Conservation (phyloP, 2,888 invertebrate species). For the Blastobasis lacticolella region DNA sequence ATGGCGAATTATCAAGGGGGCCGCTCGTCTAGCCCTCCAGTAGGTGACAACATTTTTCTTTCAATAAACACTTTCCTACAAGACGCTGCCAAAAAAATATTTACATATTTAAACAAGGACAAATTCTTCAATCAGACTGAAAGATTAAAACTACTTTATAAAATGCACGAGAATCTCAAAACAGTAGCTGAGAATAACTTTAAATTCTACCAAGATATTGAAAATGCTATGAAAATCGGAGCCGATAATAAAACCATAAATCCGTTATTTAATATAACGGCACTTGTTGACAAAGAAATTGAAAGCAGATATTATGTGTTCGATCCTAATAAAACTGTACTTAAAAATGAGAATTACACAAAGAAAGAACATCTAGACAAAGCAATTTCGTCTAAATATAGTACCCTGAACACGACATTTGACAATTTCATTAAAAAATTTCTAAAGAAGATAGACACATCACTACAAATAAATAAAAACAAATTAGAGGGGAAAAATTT, state of each 20-base stretch:
- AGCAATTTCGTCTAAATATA: no score
- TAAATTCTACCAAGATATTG: constrained; percentile 17
- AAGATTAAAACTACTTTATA: constrained; percentile 20
- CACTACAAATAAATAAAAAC: no score
- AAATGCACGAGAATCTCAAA: constrained; percentile 26
- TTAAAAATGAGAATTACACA: no score
- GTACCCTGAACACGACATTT: no score
- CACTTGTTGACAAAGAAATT: constrained; percentile 15
- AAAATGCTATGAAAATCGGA: constrained; percentile 12
- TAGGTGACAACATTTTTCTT: constrained; percentile 19
- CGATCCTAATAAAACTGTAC: no score
- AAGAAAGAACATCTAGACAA: no score
- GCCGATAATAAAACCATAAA: constrained; percentile 7
- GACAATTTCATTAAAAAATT: not conserved
- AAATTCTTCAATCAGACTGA: constrained; percentile 14
- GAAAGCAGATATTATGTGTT: no score
- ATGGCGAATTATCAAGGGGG: no score
- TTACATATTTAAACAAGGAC: constrained; percentile 22
- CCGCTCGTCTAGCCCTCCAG: not conserved
- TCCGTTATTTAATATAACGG: constrained; percentile 8
- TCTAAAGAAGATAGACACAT: no score
- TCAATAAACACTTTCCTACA: constrained; percentile 21
- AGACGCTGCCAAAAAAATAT: constrained; percentile 24
- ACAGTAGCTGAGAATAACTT: constrained; percentile 22
- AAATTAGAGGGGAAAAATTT: no score